phyloP scores from a whole-genome alignment of 2,797 vertebrate species.

The Pelochelys cantorii region DNA sequence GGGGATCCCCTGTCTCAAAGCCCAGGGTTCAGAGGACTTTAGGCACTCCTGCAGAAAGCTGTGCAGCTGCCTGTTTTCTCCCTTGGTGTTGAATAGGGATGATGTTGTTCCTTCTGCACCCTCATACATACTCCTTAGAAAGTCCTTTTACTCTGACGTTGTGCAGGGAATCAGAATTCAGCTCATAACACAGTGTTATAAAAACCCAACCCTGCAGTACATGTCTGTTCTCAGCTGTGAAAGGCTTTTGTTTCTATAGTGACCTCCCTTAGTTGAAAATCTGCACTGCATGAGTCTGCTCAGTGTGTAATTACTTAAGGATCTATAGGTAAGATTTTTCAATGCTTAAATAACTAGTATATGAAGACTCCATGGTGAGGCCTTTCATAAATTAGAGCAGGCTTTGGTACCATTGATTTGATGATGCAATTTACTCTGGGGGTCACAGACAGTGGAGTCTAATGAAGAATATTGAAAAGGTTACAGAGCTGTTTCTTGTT shows the following conservation, averaged over 20 bases:
- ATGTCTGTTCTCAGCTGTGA: conserved; percentile 67
- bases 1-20: not conserved
- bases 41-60: not conserved
- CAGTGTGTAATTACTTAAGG: conserved; percentile 76
- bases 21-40: not conserved
- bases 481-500: conserved; percentile 64
- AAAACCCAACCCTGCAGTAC: conserved; percentile 65
- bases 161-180: conserved; percentile 12
- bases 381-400: conserved; percentile 73
- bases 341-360: conserved; percentile 75
- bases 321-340: conserved; percentile 79
- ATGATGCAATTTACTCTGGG: conserved; percentile 75
- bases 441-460: conserved; percentile 58
- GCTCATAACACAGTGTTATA: conserved; percentile 51
- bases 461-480: conserved; percentile 78
- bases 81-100: not conserved
- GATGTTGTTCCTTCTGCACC: not conserved
- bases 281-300: conserved; percentile 72
- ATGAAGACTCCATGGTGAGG: conserved; percentile 74
- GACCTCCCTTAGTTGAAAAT: conserved; percentile 70
- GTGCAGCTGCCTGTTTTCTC: not conserved
- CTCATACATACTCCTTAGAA: conserved; percentile 10
- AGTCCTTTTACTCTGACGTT: conserved; percentile 41
- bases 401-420: conserved; percentile 78
- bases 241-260: conserved; percentile 69